Evolutionary conservation across 2,797 vertebrate genomes (phyloP).

Genomic region (Sebastes jordani): DNA sequence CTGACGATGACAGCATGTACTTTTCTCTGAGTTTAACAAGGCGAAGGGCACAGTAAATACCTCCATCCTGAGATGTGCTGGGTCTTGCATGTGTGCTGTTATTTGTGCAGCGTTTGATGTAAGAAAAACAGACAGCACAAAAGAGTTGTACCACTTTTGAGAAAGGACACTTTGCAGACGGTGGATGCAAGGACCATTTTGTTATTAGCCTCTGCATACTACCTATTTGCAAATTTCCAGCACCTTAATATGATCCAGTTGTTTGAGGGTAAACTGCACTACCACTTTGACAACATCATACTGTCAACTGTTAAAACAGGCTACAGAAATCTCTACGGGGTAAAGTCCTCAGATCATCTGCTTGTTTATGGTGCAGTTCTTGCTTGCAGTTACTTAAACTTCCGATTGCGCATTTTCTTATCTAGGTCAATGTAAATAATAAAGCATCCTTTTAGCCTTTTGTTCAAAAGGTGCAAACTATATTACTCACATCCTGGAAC

Average conservation of each 20-base stretch:
- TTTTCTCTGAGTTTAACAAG: conserved; percentile 19
- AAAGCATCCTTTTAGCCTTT: background rate
- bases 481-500: background rate
- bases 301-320: background rate
- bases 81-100: conserved; percentile 18
- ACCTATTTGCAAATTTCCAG: conserved; percentile 5
- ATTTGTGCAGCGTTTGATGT: background rate
- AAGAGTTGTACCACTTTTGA: background rate
- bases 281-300: background rate
- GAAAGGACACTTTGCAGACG: background rate
- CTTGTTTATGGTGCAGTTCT: conserved; percentile 11
- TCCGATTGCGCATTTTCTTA: conserved; percentile 15
- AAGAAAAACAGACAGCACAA: background rate
- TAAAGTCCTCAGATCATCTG: conserved; percentile 27
- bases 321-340: background rate
- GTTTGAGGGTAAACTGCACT: background rate
- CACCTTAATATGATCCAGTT: conserved; percentile 36
- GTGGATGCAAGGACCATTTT: background rate
- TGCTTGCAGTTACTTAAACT: conserved; percentile 7
- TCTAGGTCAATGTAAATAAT: conserved; percentile 9
- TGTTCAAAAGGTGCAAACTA: conserved; percentile 21
- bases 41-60: conserved; percentile 18
- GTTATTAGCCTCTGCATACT: background rate
- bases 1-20: background rate
- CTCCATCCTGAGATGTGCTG: conserved; percentile 16